A percentile compares a stretch with the other conserved stretches of the same genome.
These are phyloP conservation scores for Smutsia temminckii DNA, from an alignment of 2,797 vertebrate species.

Conservation along the genomic window DNA sequence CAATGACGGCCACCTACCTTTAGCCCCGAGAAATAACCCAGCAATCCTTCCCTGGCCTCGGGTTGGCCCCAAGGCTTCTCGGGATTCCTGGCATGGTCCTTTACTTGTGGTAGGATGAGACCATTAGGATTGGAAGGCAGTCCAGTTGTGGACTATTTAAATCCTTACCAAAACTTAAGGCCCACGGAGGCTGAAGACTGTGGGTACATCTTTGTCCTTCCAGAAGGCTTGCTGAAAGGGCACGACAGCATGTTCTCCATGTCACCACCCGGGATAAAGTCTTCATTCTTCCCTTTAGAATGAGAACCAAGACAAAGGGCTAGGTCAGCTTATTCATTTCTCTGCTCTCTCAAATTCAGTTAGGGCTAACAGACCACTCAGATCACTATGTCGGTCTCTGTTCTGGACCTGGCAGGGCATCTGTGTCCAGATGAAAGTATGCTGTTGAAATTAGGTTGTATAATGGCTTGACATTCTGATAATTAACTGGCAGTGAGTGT, in stretches of 20 bases:
- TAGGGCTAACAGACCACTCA: not conserved
- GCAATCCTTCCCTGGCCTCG: not conserved
- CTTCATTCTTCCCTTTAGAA: conserved; percentile 45
- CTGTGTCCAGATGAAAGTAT: conserved; percentile 8
- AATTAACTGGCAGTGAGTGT: conserved; percentile 24
- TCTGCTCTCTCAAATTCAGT: not conserved
- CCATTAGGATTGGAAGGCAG: not conserved
- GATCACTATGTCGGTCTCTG: conserved; percentile 28
- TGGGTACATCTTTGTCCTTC: conserved; percentile 4
- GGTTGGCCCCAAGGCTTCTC: not conserved
- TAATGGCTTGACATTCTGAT: not conserved
- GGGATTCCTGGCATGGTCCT: not conserved
- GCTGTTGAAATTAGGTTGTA: conserved; percentile 50
- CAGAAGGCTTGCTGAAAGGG: not conserved
- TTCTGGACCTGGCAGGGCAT: conserved; percentile 9
- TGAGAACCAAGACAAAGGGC: conserved; percentile 41
- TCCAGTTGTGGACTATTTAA: conserved; percentile 27
- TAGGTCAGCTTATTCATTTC: conserved; percentile 7
- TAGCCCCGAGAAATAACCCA: not conserved
- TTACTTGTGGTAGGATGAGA: not conserved
- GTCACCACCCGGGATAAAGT: not conserved
- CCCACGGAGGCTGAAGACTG: not conserved
- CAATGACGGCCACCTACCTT: not conserved
- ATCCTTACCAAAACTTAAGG: conserved; percentile 16
- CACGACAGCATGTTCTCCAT: not conserved